Evolutionary conservation across 1,140 invertebrate genomes (phyloP).

Genomic region (Drosophila triauraria): DNA sequence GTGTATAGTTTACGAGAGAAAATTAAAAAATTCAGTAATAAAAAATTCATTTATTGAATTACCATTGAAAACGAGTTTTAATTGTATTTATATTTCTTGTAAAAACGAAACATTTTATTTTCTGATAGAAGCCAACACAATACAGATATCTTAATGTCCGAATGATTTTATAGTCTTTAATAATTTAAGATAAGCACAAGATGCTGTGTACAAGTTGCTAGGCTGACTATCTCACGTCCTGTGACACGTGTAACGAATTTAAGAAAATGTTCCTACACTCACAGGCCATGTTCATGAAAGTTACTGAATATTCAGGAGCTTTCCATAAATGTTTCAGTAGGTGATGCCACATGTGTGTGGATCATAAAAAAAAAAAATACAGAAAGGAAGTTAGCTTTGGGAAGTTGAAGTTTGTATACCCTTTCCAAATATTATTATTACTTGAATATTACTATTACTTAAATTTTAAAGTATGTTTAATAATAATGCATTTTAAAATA

Average conservation of each 20-base stretch:
- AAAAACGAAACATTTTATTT: too few relatives aligned
- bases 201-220: not conserved
- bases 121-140: too few relatives aligned
- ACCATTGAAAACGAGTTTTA: not conserved
- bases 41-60: not conserved
- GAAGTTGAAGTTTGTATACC: too few relatives aligned
- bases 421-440: too few relatives aligned
- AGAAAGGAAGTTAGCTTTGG: too few relatives aligned
- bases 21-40: not conserved
- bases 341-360: conserved; percentile 6
- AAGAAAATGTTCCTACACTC: not conserved
- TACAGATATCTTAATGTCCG: too few relatives aligned
- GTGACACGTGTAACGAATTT: conserved; percentile 5
- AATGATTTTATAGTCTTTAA: too few relatives aligned
- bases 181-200: not conserved
- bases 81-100: too few relatives aligned
- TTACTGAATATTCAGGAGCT: not conserved
- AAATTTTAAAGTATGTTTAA: too few relatives aligned
- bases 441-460: too few relatives aligned
- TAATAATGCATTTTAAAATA: too few relatives aligned
- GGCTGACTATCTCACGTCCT: not conserved
- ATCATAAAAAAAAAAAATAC: conserved; percentile 34
- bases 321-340: conserved; percentile 28
- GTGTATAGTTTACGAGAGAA: not conserved
- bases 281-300: not conserved